These are phyloP conservation scores for Lysandra coridon DNA, from an alignment of 2,888 invertebrate genomes.

Conservation along the genomic window DNA sequence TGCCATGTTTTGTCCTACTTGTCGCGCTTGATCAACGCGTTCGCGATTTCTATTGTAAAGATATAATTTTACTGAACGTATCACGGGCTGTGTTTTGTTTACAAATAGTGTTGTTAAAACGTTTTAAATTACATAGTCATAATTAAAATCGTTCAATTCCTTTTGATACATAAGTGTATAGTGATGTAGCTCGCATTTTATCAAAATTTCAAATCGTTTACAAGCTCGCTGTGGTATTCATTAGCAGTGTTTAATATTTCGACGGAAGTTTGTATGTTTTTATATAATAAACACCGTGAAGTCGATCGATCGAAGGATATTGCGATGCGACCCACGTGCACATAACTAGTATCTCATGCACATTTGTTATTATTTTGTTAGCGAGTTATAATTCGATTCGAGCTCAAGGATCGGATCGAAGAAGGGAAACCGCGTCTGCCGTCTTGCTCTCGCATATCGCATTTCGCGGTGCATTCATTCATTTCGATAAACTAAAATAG, in stretches of 20 bases:
- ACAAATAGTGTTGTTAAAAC: slow-evolving; percentile 70
- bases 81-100: slow-evolving; percentile 75
- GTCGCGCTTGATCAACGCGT: slow-evolving; percentile 79
- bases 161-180: slow-evolving; percentile 63
- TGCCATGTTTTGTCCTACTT: slow-evolving; percentile 82
- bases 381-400: slow-evolving; percentile 83
- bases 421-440: slow-evolving; percentile 66
- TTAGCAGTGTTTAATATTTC: slow-evolving; percentile 55
- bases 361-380: slow-evolving; percentile 87
- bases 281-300: slow-evolving; percentile 52
- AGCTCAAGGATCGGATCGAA: slow-evolving; percentile 64
- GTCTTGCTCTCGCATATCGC: slow-evolving; percentile 61
- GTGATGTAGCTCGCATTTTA: slow-evolving; percentile 70
- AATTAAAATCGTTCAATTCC: slow-evolving; percentile 55
- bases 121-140: slow-evolving; percentile 57
- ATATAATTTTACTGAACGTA: slow-evolving; percentile 73
- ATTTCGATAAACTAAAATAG: slow-evolving; percentile 58
- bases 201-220: slow-evolving; percentile 65
- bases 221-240: slow-evolving; percentile 54
- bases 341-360: slow-evolving; percentile 79
- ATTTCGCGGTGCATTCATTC: slow-evolving; percentile 52
- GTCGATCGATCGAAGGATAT: slow-evolving; percentile 55
- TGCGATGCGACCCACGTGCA: slow-evolving; percentile 80
- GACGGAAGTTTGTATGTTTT: slow-evolving; percentile 55
- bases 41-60: slow-evolving; percentile 69